Evolutionary conservation across 2,113 vertebrate genomes (phyloP).

Genomic region (Macaca mulatta): DNA sequence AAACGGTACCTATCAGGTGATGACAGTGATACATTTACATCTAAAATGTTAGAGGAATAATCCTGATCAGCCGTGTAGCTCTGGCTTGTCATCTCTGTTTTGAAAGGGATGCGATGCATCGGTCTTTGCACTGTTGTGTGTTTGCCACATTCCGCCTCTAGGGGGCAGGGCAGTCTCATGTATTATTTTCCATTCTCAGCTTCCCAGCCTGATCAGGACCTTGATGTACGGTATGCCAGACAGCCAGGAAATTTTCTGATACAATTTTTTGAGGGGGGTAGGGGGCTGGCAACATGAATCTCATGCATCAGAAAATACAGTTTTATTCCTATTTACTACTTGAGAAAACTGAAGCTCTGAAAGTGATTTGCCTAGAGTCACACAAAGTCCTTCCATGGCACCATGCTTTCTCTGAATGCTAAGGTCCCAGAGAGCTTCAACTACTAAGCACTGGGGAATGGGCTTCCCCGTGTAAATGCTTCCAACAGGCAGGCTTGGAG

Average conservation of each 20-base stretch:
- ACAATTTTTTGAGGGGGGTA: not conserved
- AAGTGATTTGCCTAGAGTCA: not conserved
- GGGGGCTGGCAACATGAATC: not conserved
- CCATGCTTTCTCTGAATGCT: not conserved
- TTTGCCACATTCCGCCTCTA: slow-evolving; percentile 59
- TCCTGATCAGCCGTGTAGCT: not conserved
- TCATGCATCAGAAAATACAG: slow-evolving; percentile 16
- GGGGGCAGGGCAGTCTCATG: slow-evolving; percentile 65
- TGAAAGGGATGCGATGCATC: not conserved
- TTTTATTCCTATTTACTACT: not conserved
- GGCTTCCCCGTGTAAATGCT: not conserved
- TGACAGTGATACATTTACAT: not conserved
- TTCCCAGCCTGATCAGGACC: slow-evolving; percentile 32
- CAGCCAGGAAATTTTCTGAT: slow-evolving; percentile 35
- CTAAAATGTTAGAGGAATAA: slow-evolving; percentile 31
- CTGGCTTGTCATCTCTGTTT: slow-evolving; percentile 47
- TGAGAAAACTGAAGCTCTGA: not conserved
- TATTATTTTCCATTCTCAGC: slow-evolving; percentile 34
- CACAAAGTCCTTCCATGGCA: not conserved
- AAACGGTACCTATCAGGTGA: not conserved
- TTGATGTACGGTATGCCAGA: not conserved
- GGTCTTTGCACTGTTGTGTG: not conserved
- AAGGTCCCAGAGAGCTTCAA: not conserved
- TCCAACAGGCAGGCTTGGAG: not conserved
- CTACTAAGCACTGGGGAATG: not conserved